Evolutionary conservation across 2,113 vertebrate species (phyloP).

Genomic region (Sceloporus undulatus): DNA sequence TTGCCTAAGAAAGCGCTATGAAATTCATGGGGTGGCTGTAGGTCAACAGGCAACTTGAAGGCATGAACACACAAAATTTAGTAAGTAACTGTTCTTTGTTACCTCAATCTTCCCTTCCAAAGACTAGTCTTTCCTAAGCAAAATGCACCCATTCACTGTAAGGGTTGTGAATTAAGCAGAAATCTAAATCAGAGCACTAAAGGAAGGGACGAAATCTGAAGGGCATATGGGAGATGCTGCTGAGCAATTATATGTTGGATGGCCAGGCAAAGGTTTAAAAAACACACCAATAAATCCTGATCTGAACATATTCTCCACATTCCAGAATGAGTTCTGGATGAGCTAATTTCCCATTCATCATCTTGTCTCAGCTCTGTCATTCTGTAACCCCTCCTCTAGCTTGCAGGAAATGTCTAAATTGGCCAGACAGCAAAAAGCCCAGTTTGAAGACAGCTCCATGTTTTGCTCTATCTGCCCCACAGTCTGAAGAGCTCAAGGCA

Average conservation of each 20-base stretch:
- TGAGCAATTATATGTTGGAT: background rate
- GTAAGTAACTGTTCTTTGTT: background rate
- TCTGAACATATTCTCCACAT: background rate
- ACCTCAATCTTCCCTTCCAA: background rate
- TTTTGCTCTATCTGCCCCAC: background rate
- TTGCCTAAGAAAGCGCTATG: too few species aligned
- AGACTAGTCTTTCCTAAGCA: background rate
- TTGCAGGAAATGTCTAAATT: background rate
- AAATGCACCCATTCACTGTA: background rate
- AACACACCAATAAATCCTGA: slow-evolving; percentile 6
- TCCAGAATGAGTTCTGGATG: background rate
- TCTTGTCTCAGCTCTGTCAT: slow-evolving; percentile 10
- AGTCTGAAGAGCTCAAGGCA: background rate
- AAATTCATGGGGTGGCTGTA: too few species aligned
- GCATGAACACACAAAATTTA: background rate
- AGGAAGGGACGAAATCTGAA: background rate
- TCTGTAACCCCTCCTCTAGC: background rate
- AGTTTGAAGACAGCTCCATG: background rate
- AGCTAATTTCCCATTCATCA: background rate
- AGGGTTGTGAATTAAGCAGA: background rate
- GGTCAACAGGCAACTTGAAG: too few species aligned
- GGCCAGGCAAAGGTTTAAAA: background rate
- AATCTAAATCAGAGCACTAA: background rate
- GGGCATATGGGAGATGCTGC: background rate
- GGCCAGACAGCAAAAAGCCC: background rate